Percentiles rank a stretch among this genome's conserved stretches.
These are phyloP conservation scores for Abramis brama DNA, from an alignment of 2,113 vertebrate species.

Conservation along the genomic window DNA sequence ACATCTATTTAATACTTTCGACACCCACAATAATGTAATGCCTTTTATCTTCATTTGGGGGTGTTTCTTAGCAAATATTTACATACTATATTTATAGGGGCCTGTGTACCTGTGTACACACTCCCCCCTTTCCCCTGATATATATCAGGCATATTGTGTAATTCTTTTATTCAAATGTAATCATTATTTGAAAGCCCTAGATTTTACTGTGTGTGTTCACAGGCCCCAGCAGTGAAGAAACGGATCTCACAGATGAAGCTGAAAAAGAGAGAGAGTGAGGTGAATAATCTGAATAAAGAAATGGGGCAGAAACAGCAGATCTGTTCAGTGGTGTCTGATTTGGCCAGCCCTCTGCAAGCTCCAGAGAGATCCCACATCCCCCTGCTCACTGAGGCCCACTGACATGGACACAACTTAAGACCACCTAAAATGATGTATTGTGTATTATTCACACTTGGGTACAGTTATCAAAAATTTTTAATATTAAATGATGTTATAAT, in stretches of 20 bases:
- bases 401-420: neutral
- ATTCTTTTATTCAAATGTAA: neutral
- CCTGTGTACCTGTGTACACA: no score
- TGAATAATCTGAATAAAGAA: conserved; percentile 41
- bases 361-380: conserved; percentile 9
- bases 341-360: neutral
- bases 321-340: neutral
- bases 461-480: neutral
- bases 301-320: conserved; percentile 38
- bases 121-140: no score
- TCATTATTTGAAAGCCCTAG: neutral
- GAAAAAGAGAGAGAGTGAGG: conserved; percentile 47
- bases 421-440: neutral
- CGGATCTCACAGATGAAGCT: conserved; percentile 32
- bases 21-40: neutral
- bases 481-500: neutral
- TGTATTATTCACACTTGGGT: neutral
- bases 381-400: conserved; percentile 25
- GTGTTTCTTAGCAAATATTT: neutral
- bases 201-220: conserved; percentile 15
- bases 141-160: neutral
- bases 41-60: neutral
- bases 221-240: conserved; percentile 33
- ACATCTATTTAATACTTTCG: conserved; percentile 14
- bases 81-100: neutral